Conservation (phyloP, 2,888 invertebrate genomes). For the Oscheius sp. region DNA sequence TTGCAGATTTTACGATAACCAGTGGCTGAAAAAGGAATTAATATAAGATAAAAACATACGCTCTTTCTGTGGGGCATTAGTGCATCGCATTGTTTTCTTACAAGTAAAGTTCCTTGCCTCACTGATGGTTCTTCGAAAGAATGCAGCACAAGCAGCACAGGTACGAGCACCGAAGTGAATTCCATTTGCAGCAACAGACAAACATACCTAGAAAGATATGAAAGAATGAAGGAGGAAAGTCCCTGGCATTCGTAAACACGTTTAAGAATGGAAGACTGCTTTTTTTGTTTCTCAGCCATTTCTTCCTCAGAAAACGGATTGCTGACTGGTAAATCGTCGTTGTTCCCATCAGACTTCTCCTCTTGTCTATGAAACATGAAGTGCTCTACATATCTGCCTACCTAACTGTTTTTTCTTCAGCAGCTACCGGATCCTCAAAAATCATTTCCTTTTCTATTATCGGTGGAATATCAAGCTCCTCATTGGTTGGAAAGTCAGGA, state of each 20-base stretch:
- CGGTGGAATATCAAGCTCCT: too few relatives aligned
- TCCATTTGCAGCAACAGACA: conserved; percentile 65
- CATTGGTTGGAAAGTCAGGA: too few relatives aligned
- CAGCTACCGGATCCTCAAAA: too few relatives aligned
- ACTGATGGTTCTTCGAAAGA: conserved; percentile 61
- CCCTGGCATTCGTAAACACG: conserved; percentile 25
- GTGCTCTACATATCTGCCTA: too few relatives aligned
- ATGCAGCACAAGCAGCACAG: conserved; percentile 68
- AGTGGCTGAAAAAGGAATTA: conserved; percentile 42
- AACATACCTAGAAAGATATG: conserved; percentile 53
- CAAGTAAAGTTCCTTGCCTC: conserved; percentile 65
- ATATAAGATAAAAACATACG: conserved; percentile 26
- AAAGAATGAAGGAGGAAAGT: neutral
- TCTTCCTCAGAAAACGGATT: neutral
- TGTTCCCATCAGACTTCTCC: too few relatives aligned
- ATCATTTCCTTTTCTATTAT: too few relatives aligned
- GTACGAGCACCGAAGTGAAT: conserved; percentile 68
- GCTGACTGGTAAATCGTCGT: too few relatives aligned
- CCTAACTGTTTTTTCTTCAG: too few relatives aligned
- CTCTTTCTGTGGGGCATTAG: conserved; percentile 55
- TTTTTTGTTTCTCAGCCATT: too few relatives aligned
- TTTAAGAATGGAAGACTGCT: too few relatives aligned
- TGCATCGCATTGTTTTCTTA: conserved; percentile 64
- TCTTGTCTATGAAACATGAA: too few relatives aligned
- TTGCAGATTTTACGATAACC: conserved; percentile 69